Evolutionary conservation across 2,797 vertebrate genomes (phyloP).

Genomic region (Iguana delicatissima): DNA sequence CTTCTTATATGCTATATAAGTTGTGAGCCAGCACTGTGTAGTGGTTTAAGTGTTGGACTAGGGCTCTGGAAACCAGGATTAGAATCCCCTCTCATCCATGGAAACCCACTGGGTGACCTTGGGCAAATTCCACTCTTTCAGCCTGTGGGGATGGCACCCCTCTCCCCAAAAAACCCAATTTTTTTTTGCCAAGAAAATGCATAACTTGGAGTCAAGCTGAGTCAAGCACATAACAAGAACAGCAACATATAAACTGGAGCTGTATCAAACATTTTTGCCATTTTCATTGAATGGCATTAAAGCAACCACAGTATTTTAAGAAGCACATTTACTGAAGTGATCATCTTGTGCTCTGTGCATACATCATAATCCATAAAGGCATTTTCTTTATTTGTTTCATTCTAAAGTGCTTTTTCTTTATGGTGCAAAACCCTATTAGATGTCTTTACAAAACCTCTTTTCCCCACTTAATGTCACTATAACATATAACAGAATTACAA

Average conservation of each 20-base stretch:
- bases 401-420: slow-evolving; percentile 37
- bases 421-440: slow-evolving; percentile 29
- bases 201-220: too few species aligned
- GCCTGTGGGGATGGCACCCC: too few species aligned
- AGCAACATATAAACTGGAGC: too few species aligned
- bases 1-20: neutral
- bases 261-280: slow-evolving; percentile 19
- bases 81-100: too few species aligned
- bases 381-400: slow-evolving; percentile 20
- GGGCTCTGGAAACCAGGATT: too few species aligned
- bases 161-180: too few species aligned
- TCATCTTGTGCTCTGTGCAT: slow-evolving; percentile 9
- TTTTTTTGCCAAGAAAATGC: too few species aligned
- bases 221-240: too few species aligned
- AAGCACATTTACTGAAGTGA: neutral
- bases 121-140: too few species aligned
- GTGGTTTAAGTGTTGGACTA: too few species aligned
- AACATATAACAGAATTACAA: slow-evolving; percentile 36
- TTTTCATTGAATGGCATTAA: slow-evolving; percentile 36
- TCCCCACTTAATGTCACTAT: slow-evolving; percentile 12
- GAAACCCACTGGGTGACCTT: too few species aligned
- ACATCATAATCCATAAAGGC: slow-evolving; percentile 10
- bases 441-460: slow-evolving; percentile 28
- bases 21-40: neutral
- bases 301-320: neutral